These are phyloP conservation scores for Lutjanus campechanus DNA, from an alignment of 2,797 vertebrate genomes.

Conservation along the genomic window DNA sequence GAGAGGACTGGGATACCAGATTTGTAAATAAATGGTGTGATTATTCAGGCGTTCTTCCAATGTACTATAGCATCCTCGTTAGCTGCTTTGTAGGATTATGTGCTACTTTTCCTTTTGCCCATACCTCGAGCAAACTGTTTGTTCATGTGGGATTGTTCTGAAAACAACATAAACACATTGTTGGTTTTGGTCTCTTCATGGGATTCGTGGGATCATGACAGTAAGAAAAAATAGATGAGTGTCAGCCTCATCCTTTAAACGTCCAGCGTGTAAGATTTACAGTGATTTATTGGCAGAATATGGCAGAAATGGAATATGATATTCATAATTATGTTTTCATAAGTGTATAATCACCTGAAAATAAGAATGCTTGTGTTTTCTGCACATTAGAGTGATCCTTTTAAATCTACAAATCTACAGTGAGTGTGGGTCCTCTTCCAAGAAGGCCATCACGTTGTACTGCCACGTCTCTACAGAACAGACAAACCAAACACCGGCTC, in stretches of 20 bases:
- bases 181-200: background rate
- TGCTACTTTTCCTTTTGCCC: background rate
- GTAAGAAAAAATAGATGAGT: background rate
- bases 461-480: no score
- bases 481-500: no score
- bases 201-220: background rate
- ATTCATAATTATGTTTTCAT: no score
- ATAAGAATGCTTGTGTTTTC: no score
- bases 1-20: background rate
- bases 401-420: no score
- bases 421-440: no score
- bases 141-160: background rate
- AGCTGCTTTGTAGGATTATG: slow-evolving; percentile 4
- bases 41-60: background rate
- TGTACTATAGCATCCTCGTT: background rate
- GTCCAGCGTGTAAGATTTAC: no score
- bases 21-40: slow-evolving; percentile 1
- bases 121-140: background rate
- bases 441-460: no score
- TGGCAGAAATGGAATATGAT: no score
- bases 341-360: no score
- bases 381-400: no score
- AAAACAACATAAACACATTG: background rate
- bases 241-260: background rate
- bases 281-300: no score